A percentile compares a stretch with the other conserved stretches of the same genome.
phyloP scores from a whole-genome alignment of 30 jellyfish, hydroid and myxozoan genomes.

The Mastigias papua region DNA sequence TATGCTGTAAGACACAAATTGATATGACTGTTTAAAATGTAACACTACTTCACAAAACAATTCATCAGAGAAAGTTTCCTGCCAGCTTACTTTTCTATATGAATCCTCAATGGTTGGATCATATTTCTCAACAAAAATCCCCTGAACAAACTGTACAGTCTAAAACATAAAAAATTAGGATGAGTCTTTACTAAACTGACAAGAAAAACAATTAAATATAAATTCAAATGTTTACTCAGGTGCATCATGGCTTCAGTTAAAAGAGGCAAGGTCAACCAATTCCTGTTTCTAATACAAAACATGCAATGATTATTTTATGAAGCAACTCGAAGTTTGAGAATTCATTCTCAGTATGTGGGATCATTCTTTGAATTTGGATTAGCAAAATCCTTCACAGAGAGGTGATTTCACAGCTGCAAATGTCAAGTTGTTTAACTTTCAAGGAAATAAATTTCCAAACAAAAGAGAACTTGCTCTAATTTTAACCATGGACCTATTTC shows the following conservation, averaged over 20 bases:
- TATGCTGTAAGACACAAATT: not conserved
- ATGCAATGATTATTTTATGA: not conserved
- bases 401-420: too few relatives aligned
- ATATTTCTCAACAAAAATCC: conserved; percentile 97
- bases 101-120: conserved; percentile 99
- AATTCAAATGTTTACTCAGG: not conserved
- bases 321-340: not conserved
- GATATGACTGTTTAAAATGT: not conserved
- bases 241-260: not conserved
- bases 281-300: not conserved
- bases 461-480: too few relatives aligned
- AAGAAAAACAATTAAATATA: not conserved
- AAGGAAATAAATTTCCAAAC: too few relatives aligned
- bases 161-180: conserved; percentile 7
- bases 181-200: not conserved
- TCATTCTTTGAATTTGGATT: not conserved
- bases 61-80: not conserved
- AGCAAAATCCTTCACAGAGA: not conserved
- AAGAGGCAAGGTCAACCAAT: not conserved
- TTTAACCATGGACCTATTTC: too few relatives aligned
- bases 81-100: conserved; percentile 87
- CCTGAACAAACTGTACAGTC: conserved; percentile 99
- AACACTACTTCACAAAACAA: not conserved
- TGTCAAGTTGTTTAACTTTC: too few relatives aligned
- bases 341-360: not conserved